phyloP scores from a whole-genome alignment of 64 coral and sea anemone species.

The Catalaphyllia jardinei region DNA sequence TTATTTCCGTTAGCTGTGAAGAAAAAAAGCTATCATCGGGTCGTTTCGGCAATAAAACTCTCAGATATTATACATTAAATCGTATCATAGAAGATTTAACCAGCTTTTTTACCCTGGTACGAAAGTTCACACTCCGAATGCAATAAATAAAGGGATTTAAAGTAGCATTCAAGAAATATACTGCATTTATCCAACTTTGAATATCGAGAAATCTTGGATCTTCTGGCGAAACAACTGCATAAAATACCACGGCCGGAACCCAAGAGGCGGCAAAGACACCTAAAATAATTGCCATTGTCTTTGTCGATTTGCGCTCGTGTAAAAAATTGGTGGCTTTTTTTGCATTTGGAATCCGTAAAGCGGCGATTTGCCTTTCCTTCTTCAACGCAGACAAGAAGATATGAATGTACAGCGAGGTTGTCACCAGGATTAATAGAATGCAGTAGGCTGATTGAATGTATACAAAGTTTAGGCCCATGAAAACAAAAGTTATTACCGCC shows the following conservation, averaged over 20 bases:
- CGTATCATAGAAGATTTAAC: constrained; percentile 1
- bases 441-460: constrained; percentile 19
- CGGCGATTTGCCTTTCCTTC: constrained; percentile 29
- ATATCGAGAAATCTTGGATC: background rate
- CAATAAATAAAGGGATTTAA: constrained; percentile 37
- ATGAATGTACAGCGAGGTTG: constrained; percentile 4
- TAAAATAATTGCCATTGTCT: constrained; percentile 23
- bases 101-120: background rate
- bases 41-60: too few species aligned
- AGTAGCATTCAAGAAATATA: constrained; percentile 31
- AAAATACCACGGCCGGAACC: constrained; percentile 29
- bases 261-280: constrained; percentile 14
- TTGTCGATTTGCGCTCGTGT: constrained; percentile 26
- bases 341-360: background rate
- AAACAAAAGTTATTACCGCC: background rate
- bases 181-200: constrained; percentile 7
- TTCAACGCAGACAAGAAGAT: constrained; percentile 26
- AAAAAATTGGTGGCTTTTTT: constrained; percentile 3
- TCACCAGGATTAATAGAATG: constrained; percentile 1
- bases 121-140: constrained; percentile 27
- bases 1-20: too few species aligned
- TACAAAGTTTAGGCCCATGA: constrained; percentile 5
- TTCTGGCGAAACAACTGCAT: background rate
- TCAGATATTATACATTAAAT: background rate
- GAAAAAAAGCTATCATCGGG: too few species aligned